Evolutionary conservation across 2,113 vertebrate genomes (phyloP).

Genomic region (Alectura lathami): DNA sequence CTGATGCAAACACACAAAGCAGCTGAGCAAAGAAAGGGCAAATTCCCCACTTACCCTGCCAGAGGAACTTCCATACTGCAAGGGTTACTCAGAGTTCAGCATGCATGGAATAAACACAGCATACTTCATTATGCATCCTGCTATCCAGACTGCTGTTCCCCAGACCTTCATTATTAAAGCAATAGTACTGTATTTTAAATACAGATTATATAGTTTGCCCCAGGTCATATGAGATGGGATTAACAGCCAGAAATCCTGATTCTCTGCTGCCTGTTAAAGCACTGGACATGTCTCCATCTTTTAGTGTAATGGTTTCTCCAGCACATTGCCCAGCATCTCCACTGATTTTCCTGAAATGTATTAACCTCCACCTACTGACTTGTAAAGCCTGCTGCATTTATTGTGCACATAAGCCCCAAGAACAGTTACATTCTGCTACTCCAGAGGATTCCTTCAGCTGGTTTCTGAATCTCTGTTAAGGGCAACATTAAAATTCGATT

Average conservation of each 20-base stretch:
- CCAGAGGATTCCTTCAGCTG: background rate
- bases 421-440: background rate
- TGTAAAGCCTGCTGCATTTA: background rate
- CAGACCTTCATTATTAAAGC: background rate
- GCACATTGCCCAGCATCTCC: background rate
- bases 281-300: background rate
- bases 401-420: background rate
- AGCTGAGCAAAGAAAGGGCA: background rate
- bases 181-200: background rate
- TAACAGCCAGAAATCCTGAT: background rate
- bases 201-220: background rate
- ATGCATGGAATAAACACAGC: conserved; percentile 8
- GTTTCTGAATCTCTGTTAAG: background rate
- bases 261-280: background rate
- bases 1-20: background rate
- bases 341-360: background rate
- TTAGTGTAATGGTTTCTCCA: background rate
- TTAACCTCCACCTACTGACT: background rate
- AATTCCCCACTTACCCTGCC: background rate
- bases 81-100: conserved; percentile 44
- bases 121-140: background rate
- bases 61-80: background rate
- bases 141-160: background rate
- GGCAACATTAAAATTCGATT: background rate
- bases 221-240: background rate